Conservation (phyloP, 2,797 vertebrate species). For the Xiphophorus birchmanni region DNA sequence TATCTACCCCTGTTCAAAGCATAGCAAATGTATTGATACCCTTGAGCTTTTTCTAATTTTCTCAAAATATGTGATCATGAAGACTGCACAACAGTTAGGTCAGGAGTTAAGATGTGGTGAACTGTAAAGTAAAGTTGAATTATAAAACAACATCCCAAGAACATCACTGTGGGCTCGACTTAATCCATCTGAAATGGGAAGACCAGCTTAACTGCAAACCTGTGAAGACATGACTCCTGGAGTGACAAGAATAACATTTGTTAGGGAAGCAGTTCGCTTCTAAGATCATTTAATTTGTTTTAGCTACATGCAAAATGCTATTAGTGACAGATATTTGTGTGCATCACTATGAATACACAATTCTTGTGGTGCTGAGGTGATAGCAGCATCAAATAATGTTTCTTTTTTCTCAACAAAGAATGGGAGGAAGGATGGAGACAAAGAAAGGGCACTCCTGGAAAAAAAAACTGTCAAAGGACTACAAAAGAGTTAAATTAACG, state of each 20-base stretch:
- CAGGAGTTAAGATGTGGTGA: neutral
- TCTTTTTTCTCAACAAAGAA: neutral
- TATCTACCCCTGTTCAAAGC: neutral
- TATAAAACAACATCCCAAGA: neutral
- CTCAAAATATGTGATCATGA: neutral
- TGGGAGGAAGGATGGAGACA: neutral
- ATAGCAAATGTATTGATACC: neutral
- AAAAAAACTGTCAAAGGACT: neutral
- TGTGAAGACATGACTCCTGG: too few species aligned
- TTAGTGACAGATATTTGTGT: neutral
- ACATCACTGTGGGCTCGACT: neutral
- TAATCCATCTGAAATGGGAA: neutral
- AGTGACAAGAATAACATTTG: neutral
- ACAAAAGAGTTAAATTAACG: neutral
- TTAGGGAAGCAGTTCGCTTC: neutral
- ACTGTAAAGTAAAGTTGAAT: neutral
- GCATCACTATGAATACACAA: neutral
- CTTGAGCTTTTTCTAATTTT: neutral
- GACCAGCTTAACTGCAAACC: too few species aligned
- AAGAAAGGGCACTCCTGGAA: neutral
- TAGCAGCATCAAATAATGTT: neutral
- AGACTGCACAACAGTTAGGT: neutral
- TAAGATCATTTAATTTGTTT: neutral
- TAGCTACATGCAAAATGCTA: neutral
- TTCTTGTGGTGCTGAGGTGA: neutral